Conservation (phyloP, 2,113 vertebrate genomes). For the Dromiciops gliroides region DNA sequence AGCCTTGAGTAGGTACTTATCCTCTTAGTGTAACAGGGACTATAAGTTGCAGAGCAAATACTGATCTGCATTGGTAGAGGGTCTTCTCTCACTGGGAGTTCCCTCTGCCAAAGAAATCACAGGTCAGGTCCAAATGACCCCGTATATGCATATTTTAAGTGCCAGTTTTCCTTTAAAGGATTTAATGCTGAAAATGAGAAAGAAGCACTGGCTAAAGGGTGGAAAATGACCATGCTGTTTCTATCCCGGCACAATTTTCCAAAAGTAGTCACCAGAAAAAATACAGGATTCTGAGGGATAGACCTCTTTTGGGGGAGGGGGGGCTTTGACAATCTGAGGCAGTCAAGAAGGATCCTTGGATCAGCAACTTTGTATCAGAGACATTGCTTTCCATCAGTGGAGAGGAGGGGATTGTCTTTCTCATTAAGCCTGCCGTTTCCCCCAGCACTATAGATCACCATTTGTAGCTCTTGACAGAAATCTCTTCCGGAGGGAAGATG, state of each 20-base stretch:
- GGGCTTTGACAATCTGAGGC: not conserved
- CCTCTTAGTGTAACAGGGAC: not conserved
- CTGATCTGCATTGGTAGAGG: not conserved
- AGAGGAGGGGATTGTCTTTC: not conserved
- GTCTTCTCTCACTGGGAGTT: not conserved
- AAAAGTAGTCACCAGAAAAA: not conserved
- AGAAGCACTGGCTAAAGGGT: not conserved
- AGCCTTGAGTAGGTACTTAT: not conserved
- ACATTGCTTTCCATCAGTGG: slow-evolving; percentile 28
- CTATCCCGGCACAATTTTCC: not conserved
- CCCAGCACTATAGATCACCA: slow-evolving; percentile 56
- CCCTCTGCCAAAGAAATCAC: not conserved
- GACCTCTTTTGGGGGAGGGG: not conserved
- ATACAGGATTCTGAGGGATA: not conserved
- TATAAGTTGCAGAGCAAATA: not conserved
- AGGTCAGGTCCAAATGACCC: not conserved
- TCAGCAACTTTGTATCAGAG: not conserved
- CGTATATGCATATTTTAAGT: not conserved
- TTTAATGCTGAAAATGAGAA: not conserved
- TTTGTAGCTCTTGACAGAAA: slow-evolving; percentile 59
- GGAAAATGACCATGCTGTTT: not conserved
- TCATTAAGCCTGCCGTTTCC: not conserved
- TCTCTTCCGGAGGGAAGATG: slow-evolving; percentile 63
- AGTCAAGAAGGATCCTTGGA: not conserved
- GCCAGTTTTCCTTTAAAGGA: not conserved